Conservation (phyloP, 2,113 vertebrate genomes). For the Hirundichthys speculiger region DNA sequence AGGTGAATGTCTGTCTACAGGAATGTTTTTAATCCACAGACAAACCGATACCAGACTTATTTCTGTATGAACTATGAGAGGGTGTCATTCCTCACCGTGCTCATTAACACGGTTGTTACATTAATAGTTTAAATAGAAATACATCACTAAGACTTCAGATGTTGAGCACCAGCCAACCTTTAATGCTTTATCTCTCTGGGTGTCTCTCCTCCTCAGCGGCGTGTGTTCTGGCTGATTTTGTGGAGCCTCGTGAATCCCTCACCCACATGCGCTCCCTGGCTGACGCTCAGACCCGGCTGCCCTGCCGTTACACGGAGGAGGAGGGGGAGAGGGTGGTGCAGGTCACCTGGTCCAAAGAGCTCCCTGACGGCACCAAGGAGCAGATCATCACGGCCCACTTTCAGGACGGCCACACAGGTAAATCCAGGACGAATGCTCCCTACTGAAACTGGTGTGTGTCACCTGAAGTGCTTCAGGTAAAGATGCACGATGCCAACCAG, state of each 20-base stretch:
- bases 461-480: too few species aligned
- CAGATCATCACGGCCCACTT: conserved; percentile 75
- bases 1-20: neutral
- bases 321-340: conserved; percentile 64
- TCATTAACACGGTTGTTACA: too few species aligned
- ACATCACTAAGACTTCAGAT: too few species aligned
- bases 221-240: conserved; percentile 41
- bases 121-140: neutral
- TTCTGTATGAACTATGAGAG: too few species aligned
- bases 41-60: neutral
- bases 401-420: conserved; percentile 67
- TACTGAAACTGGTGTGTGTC: too few species aligned
- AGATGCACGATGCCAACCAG: too few species aligned
- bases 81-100: too few species aligned
- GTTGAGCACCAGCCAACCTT: neutral
- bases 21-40: neutral
- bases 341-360: conserved; percentile 77
- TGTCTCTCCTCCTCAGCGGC: conserved; percentile 22
- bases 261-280: conserved; percentile 43
- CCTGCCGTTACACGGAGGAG: conserved; percentile 66
- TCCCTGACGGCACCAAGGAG: conserved; percentile 59
- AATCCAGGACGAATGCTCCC: neutral
- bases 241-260: conserved; percentile 58
- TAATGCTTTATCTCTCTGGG: neutral
- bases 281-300: conserved; percentile 68